Evolutionary conservation across 2,888 invertebrate species (phyloP).

Genomic region (Plemyria rubiginata): DNA sequence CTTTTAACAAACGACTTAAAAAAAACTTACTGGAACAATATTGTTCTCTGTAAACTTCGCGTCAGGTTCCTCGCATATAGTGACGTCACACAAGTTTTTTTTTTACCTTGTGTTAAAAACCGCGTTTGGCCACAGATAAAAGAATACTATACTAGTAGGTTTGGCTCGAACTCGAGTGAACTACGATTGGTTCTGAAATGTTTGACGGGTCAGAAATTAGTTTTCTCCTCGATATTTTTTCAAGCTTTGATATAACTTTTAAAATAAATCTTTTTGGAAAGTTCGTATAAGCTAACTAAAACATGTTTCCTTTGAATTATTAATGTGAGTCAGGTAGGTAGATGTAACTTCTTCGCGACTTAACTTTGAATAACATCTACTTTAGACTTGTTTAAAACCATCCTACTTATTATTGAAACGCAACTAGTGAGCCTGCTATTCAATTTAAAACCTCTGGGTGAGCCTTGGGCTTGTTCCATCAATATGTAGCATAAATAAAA

Average conservation of each 20-base stretch:
- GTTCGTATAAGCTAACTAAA: constrained; percentile 4
- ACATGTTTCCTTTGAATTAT: constrained; percentile 5
- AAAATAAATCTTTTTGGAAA: constrained; percentile 23
- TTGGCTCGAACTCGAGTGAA: constrained; percentile 58
- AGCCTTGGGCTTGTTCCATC: too few species aligned
- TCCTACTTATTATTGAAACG: too few species aligned
- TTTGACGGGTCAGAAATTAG: constrained; percentile 76
- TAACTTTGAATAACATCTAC: too few species aligned
- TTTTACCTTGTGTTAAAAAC: constrained; percentile 64
- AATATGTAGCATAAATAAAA: too few species aligned
- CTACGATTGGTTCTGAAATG: constrained; percentile 72
- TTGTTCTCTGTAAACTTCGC: constrained; percentile 14
- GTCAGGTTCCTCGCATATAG: constrained; percentile 27
- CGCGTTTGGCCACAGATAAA: too few species aligned
- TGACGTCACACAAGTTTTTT: constrained; percentile 46
- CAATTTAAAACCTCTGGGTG: too few species aligned
- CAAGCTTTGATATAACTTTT: constrained; percentile 32
- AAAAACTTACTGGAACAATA: background rate
- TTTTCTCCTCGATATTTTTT: constrained; percentile 57
- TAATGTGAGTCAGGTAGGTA: too few species aligned
- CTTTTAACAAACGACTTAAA: background rate
- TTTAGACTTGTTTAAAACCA: too few species aligned
- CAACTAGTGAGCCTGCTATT: too few species aligned
- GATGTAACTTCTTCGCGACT: too few species aligned
- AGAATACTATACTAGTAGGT: too few species aligned